phyloP scores from a whole-genome alignment of 2,113 vertebrate species.

The Phaethon lepturus region DNA sequence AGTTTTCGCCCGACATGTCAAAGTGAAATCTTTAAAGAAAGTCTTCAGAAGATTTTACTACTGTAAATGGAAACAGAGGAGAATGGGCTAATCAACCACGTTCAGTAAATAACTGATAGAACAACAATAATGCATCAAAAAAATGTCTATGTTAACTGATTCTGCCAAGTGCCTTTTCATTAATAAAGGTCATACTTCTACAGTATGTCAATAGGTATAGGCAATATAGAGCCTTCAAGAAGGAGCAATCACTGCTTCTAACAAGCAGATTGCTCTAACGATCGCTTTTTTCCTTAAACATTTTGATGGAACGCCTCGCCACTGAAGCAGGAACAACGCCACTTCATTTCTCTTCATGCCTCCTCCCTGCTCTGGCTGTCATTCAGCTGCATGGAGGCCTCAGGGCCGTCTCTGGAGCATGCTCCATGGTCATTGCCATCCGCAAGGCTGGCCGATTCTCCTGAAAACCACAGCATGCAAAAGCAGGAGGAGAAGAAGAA shows the following conservation, averaged over 20 bases:
- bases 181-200: not conserved
- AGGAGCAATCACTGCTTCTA: not conserved
- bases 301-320: not conserved
- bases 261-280: not conserved
- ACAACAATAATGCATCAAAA: not conserved
- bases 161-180: not conserved
- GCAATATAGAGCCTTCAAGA: not conserved
- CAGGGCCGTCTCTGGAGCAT: not conserved
- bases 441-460: rapidly evolving
- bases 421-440: not conserved
- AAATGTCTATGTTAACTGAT: not conserved
- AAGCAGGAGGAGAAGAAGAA: not conserved
- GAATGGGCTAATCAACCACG: not conserved
- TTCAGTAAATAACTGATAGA: not conserved
- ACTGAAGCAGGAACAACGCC: not conserved
- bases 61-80: not conserved
- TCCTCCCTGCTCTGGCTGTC: not conserved
- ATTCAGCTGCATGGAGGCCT: not conserved
- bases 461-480: rapidly evolving
- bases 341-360: not conserved
- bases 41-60: not conserved
- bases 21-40: not conserved
- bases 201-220: not conserved
- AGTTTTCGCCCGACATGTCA: not conserved
- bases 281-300: not conserved